Evolutionary conservation across 2,888 invertebrate genomes (phyloP).

Genomic region (Maniola hyperantus): DNA sequence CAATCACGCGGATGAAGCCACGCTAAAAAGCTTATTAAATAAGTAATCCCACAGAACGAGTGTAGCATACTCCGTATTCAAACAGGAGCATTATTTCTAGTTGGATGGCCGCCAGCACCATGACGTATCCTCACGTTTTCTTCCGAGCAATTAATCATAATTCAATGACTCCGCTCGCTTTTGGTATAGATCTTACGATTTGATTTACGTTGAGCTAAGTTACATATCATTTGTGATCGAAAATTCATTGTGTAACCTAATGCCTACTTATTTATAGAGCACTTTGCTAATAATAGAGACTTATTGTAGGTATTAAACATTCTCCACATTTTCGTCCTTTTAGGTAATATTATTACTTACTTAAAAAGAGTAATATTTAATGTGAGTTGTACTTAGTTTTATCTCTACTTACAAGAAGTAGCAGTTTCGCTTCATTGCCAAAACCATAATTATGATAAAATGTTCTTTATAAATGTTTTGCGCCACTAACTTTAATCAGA

Average conservation of each 20-base stretch:
- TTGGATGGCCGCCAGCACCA: conserved; percentile 37
- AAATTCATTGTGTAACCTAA: background rate
- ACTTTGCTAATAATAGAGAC: background rate
- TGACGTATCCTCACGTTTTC: conserved; percentile 51
- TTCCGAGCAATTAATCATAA: conserved; percentile 62
- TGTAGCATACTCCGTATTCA: background rate
- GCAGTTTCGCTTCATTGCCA: no score
- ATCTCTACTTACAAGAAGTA: no score
- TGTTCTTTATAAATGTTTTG: no score
- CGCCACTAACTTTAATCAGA: no score
- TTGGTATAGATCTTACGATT: conserved; percentile 36
- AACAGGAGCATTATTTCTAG: conserved; percentile 23
- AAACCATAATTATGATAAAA: no score
- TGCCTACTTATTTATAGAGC: conserved; percentile 11
- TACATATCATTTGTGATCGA: conserved; percentile 20
- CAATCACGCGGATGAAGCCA: no score
- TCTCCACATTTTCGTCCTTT: no score
- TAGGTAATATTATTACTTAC: background rate
- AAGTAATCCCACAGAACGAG: conserved; percentile 1
- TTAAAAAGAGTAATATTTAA: no score
- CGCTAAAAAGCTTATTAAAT: no score
- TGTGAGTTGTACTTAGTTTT: no score
- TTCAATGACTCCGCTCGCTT: conserved; percentile 56
- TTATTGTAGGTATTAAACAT: no score
- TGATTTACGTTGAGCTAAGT: conserved; percentile 29